Percentiles rank a stretch among this genome's conserved stretches.
phyloP scores from a whole-genome alignment of 2,797 vertebrate species.

The Clarias fuscus region DNA sequence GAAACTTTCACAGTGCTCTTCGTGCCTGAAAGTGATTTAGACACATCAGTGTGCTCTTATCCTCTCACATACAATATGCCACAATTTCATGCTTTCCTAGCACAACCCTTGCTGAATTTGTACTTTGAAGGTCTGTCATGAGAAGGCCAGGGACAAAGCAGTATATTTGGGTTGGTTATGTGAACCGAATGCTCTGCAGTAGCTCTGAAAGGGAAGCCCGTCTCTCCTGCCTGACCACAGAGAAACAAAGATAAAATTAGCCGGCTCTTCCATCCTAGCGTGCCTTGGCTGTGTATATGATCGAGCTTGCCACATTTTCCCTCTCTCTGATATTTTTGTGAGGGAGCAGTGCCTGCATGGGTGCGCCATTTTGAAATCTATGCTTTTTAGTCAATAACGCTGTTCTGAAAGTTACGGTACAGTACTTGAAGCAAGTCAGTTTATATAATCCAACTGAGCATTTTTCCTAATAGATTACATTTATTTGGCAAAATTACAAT shows the following conservation, averaged over 20 bases:
- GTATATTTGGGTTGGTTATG: conserved; percentile 58
- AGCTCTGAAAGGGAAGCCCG: conserved; percentile 55
- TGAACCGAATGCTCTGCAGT: conserved; percentile 64
- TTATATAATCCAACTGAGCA: not conserved
- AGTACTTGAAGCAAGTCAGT: not conserved
- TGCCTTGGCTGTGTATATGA: conserved; percentile 64
- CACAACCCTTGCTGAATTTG: conserved; percentile 65
- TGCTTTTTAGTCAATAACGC: not conserved
- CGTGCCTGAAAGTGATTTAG: conserved; percentile 48
- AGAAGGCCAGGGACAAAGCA: conserved; percentile 39
- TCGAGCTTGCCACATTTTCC: conserved; percentile 48
- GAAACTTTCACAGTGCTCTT: not conserved
- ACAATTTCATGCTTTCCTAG: conserved; percentile 65
- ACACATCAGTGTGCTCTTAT: not conserved
- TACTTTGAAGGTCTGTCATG: conserved; percentile 52
- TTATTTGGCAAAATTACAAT: not conserved
- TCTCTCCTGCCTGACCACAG: conserved; percentile 65
- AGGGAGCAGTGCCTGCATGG: conserved; percentile 42
- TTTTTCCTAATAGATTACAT: too few species aligned
- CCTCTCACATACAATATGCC: conserved; percentile 26
- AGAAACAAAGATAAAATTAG: conserved; percentile 65
- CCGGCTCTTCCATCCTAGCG: conserved; percentile 60
- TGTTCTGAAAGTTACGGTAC: not conserved
- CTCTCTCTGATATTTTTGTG: conserved; percentile 49
- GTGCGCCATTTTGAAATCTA: not conserved